A percentile compares a stretch with the other conserved stretches of the same genome.
Conservation (phyloP, 2,113 vertebrate genomes). For the Phrynosoma platyrhinos region DNA sequence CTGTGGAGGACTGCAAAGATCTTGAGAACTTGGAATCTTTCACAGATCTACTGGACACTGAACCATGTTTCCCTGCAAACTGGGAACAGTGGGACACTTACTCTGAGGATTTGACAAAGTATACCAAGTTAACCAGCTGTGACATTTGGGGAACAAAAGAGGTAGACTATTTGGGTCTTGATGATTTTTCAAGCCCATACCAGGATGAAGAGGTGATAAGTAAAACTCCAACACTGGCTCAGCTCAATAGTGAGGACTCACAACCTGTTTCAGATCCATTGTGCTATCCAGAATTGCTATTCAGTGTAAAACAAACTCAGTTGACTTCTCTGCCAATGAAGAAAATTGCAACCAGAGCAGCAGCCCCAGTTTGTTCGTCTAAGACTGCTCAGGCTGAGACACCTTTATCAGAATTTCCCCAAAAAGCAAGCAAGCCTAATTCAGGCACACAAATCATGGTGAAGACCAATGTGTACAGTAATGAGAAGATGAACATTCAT, state of each 20-base stretch:
- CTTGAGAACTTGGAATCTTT: slow-evolving; percentile 90
- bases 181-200: slow-evolving; percentile 98
- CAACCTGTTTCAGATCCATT: slow-evolving; percentile 94
- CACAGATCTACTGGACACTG: slow-evolving; percentile 88
- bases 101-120: slow-evolving; percentile 99
- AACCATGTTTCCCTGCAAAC: slow-evolving; percentile 87
- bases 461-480: slow-evolving; percentile 83
- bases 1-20: slow-evolving; percentile 90
- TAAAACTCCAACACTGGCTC: slow-evolving; percentile 94
- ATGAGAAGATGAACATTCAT: slow-evolving; percentile 81
- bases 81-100: slow-evolving; percentile 99
- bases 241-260: slow-evolving; percentile 98
- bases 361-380: slow-evolving; percentile 82
- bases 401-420: slow-evolving; percentile 84
- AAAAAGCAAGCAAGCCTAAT: slow-evolving; percentile 89
- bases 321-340: slow-evolving; percentile 82
- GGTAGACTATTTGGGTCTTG: slow-evolving; percentile 96
- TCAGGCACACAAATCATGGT: slow-evolving; percentile 92
- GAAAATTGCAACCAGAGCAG: slow-evolving; percentile 83
- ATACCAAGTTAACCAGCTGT: slow-evolving; percentile 96
- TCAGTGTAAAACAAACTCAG: slow-evolving; percentile 80
- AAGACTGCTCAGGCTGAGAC: slow-evolving; percentile 84
- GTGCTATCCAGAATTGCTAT: slow-evolving; percentile 88
- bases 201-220: slow-evolving; percentile 98
- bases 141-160: slow-evolving; percentile 99